Percentiles rank a stretch among this genome's conserved stretches.
These are phyloP conservation scores for Phengaris arion DNA, from an alignment of 2,888 invertebrate species.

Conservation along the genomic window DNA sequence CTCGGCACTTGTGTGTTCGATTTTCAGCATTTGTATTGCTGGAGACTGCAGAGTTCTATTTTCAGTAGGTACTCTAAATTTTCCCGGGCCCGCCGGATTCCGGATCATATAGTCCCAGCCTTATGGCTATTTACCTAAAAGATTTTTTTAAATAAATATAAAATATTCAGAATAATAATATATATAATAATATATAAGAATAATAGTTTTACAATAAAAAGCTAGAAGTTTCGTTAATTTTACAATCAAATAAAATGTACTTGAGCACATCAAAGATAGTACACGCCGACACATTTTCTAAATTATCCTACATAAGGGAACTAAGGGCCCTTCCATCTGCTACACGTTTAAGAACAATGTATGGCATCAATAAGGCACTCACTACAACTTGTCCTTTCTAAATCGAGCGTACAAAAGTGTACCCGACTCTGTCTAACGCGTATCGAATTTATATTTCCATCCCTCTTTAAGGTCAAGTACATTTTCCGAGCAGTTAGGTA, in stretches of 20 bases:
- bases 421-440: constrained; percentile 41
- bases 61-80: not conserved
- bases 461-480: constrained; percentile 44
- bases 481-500: constrained; percentile 60
- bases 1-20: too few species aligned
- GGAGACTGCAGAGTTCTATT: not conserved
- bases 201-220: not conserved
- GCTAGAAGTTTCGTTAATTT: not conserved
- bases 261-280: constrained; percentile 14
- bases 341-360: constrained; percentile 55
- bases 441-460: constrained; percentile 33
- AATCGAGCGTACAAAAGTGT: constrained; percentile 37
- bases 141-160: too few species aligned
- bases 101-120: too few species aligned
- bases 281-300: constrained; percentile 36
- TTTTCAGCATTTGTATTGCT: too few species aligned
- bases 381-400: constrained; percentile 48
- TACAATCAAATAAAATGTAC: not conserved
- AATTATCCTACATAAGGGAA: constrained; percentile 41
- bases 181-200: too few species aligned
- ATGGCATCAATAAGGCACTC: constrained; percentile 58
- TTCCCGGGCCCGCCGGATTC: too few species aligned
- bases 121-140: too few species aligned
- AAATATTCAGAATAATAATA: not conserved
- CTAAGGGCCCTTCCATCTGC: constrained; percentile 52